Base-by-base conservation (phyloP, 1,140 invertebrate species). In the Oscheius sp. region DNA sequence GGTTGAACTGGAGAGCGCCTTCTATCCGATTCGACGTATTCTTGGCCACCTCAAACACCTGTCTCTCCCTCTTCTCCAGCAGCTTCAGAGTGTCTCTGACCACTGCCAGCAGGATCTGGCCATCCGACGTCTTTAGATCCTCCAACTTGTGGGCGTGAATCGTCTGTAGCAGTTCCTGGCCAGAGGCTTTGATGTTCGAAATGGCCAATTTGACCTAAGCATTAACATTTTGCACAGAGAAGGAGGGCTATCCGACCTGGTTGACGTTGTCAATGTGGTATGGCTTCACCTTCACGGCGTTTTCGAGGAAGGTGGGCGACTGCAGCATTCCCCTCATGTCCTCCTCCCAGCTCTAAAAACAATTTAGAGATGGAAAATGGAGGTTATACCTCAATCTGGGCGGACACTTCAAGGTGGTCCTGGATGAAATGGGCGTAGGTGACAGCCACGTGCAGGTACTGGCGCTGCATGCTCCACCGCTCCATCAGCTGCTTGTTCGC, bases 401-500 rank as follows among this genome's bases (percentile, higher is more conserved):
- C 29, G 29, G 46, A 26, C 0, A 71, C 62, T 42, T 63, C 62
- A 18, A 18, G 32, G 13, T 42, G 31, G 38, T 72, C 69, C n/a
- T 42, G 45, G 2, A 63, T 34, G 28, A 75, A 75, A 35, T 38
- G 45, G 36, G 75, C 75, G 45, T 66, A 68, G 18, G 64, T 73
- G 1, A 61, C 55, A n/a, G 64, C 69, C n/a, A 76, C 36, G 26
- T 76, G 61, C 3, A 81, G 49, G 18, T 74, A 45, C n/a, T 52
- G 35, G 1, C 80, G 68, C 35, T 84, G 79, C 20, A 49, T 58
- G 35, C 63, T 49, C 79, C 81, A 83, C 34, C 73, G 61, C 13
- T 72, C 55, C 52, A 75, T 74, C 29, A 84, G 73, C 7, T 29
- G 32, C 23, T 49, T 64, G 59, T 82, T 75, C 2, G 62, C 66